These are phyloP conservation scores for Trachythela sp. DNA, from an alignment of 64 coral and sea anemone genomes.

Conservation along the genomic window DNA sequence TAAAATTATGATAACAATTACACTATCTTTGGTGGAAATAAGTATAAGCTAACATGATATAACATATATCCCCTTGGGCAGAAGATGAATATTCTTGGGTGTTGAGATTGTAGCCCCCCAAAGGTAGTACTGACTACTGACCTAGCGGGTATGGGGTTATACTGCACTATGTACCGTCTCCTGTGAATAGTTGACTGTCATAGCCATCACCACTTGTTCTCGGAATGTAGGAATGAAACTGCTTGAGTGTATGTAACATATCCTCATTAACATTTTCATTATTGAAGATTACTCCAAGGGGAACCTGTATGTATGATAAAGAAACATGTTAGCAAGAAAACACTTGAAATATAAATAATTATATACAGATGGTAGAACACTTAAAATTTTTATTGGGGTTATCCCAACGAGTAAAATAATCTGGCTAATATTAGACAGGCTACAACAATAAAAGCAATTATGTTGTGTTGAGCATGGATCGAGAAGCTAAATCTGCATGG, in stretches of 20 bases:
- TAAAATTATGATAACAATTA: background rate
- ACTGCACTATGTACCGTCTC: no score
- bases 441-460: background rate
- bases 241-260: conserved; percentile 37
- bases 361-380: background rate
- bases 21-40: background rate
- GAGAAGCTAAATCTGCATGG: background rate
- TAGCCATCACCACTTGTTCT: background rate
- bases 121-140: no score
- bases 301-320: background rate
- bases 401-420: background rate
- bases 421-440: background rate
- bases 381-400: background rate
- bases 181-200: conserved; percentile 45
- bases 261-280: conserved; percentile 51
- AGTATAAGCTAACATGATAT: background rate
- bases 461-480: background rate
- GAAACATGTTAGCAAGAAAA: background rate
- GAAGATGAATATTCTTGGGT: background rate
- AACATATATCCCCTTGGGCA: background rate
- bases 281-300: conserved; percentile 1
- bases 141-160: no score
- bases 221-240: conserved; percentile 42
- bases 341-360: background rate
- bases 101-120: no score